These are phyloP conservation scores for Trichoplusia ni DNA, from an alignment of 1,140 invertebrate species.

Conservation along the genomic window DNA sequence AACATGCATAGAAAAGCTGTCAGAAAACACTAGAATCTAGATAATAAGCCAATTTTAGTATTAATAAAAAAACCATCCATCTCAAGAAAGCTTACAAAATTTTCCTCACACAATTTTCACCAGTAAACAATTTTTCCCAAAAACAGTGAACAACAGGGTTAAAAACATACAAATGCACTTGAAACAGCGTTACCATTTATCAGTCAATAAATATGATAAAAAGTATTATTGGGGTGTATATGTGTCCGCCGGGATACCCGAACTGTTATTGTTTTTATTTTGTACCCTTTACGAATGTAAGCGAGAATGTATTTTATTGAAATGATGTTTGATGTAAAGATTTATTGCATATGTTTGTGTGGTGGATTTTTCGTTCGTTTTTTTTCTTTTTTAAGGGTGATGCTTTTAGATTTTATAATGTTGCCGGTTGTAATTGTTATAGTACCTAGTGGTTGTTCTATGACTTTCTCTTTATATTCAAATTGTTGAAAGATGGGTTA, in stretches of 20 bases:
- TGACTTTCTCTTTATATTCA: no score
- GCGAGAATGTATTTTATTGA: slow-evolving; percentile 67
- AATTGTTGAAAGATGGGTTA: no score
- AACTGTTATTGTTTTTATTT: slow-evolving; percentile 76
- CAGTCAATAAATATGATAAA: slow-evolving; percentile 81
- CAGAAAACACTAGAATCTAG: no score
- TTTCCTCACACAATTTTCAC: not conserved
- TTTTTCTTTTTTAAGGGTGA: no score
- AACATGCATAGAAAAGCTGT: no score
- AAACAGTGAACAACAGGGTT: slow-evolving; percentile 40
- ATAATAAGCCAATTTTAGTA: no score
- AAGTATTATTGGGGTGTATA: slow-evolving; percentile 76
- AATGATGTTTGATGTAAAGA: slow-evolving; percentile 65
- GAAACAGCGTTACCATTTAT: slow-evolving; percentile 70
- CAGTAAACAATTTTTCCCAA: not conserved
- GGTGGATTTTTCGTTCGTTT: slow-evolving; percentile 1
- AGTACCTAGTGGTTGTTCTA: no score
- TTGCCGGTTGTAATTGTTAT: no score
- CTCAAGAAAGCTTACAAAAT: not conserved
- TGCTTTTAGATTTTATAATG: no score
- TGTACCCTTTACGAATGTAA: slow-evolving; percentile 63
- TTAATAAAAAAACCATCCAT: no score
- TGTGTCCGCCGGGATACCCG: slow-evolving; percentile 60
- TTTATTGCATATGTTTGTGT: slow-evolving; percentile 51
- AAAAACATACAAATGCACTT: slow-evolving; percentile 74